Percentiles rank a stretch among this genome's conserved stretches.
These are phyloP conservation scores for Sitophilus oryzae DNA, from an alignment of 1,140 invertebrate species.

Conservation along the genomic window DNA sequence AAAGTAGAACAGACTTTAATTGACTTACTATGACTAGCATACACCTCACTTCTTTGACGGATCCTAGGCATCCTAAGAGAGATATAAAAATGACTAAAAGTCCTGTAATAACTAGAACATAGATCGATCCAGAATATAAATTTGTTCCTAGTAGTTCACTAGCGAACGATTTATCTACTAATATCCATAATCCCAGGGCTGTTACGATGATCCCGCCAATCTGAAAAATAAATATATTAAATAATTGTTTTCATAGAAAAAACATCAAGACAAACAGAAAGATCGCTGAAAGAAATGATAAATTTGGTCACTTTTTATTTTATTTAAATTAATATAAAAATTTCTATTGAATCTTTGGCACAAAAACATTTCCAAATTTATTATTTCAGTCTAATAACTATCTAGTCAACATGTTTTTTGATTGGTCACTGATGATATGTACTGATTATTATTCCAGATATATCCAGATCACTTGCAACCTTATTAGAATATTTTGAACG, in stretches of 20 bases:
- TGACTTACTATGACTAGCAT: slow-evolving; percentile 77
- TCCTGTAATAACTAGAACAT: slow-evolving; percentile 74
- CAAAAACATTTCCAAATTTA: no score
- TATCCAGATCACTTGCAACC: no score
- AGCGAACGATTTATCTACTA: slow-evolving; percentile 75
- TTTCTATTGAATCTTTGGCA: no score
- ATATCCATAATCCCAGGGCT: slow-evolving; percentile 71
- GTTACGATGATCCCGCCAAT: slow-evolving; percentile 71
- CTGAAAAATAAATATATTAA: slow-evolving; percentile 46
- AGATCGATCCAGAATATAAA: slow-evolving; percentile 74
- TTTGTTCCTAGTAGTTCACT: slow-evolving; percentile 76
- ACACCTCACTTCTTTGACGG: slow-evolving; percentile 82
- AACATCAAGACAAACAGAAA: neutral
- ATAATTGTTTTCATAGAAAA: neutral
- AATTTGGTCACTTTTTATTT: no score
- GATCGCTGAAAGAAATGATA: neutral
- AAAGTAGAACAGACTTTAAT: no score
- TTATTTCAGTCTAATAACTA: no score
- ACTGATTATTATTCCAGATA: no score
- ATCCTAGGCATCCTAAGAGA: slow-evolving; percentile 80
- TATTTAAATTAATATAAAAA: no score
- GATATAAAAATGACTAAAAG: slow-evolving; percentile 69
- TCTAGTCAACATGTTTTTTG: no score
- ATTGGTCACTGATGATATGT: no score
- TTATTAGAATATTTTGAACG: no score